Percentiles rank a stretch among this genome's conserved stretches.
These are phyloP conservation scores for Cassiopea xamachana DNA, from an alignment of 30 jellyfish, hydroid and myxozoan genomes.

Conservation along the genomic window DNA sequence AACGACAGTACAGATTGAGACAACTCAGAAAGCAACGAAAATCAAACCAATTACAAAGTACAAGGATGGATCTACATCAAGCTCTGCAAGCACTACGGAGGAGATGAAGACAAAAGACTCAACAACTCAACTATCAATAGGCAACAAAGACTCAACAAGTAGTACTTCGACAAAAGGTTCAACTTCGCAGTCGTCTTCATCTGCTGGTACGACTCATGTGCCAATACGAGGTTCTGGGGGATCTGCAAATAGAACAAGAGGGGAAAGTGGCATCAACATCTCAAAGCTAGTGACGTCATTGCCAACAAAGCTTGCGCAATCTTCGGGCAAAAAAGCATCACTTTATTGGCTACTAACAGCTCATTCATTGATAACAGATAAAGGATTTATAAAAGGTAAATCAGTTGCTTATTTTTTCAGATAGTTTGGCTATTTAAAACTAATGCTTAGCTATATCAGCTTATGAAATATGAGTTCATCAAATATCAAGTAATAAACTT, in stretches of 20 bases:
- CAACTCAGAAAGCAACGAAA: conserved; percentile 60
- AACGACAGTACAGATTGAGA: conserved; percentile 25
- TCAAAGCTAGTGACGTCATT: conserved; percentile 6
- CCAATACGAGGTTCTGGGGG: conserved; percentile 45
- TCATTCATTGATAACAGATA: conserved; percentile 81
- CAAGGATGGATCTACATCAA: conserved; percentile 4
- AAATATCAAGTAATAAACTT: too few species aligned
- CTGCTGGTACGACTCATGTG: conserved; percentile 48
- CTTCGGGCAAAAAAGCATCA: conserved; percentile 49
- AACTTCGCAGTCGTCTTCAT: conserved; percentile 36
- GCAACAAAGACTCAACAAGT: conserved; percentile 4
- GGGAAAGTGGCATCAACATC: conserved; percentile 1
- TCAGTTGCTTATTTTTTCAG: background rate
- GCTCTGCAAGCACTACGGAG: background rate
- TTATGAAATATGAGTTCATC: too few species aligned
- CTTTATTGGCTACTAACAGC: conserved; percentile 86
- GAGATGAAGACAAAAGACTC: background rate
- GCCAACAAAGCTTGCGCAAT: conserved; percentile 47
- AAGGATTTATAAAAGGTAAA: conserved; percentile 78
- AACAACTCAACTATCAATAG: conserved; percentile 40
- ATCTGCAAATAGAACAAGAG: conserved; percentile 7
- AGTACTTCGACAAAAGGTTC: conserved; percentile 6
- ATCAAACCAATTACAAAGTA: conserved; percentile 47
- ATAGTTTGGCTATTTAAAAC: background rate
- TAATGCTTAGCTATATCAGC: too few species aligned